Percentiles rank a stretch among this genome's conserved stretches.
Evolutionary conservation across 2,797 vertebrate genomes (phyloP).

Genomic region (Allobates femoralis): DNA sequence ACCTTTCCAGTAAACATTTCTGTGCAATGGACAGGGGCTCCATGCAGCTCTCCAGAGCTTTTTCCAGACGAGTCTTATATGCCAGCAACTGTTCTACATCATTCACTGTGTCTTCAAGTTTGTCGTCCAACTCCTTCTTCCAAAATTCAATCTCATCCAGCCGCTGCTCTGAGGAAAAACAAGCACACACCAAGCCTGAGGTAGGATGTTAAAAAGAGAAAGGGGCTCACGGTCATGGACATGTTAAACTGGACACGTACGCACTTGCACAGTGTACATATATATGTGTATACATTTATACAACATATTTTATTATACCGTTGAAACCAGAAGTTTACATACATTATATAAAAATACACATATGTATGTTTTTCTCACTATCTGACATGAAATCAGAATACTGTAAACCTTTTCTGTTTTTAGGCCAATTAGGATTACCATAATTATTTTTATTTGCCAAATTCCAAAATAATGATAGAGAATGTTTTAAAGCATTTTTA

Average conservation of each 20-base stretch:
- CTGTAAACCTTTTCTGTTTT: too few species aligned
- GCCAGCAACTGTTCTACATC: slow-evolving; percentile 80
- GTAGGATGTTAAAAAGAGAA: neutral
- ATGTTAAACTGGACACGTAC: neutral
- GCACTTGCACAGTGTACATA: neutral
- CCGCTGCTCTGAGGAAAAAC: slow-evolving; percentile 81
- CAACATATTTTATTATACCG: too few species aligned
- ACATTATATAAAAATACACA: too few species aligned
- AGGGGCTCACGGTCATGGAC: neutral
- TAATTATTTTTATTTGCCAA: too few species aligned
- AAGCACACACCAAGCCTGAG: neutral
- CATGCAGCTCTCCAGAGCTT: slow-evolving; percentile 79
- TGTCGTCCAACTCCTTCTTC: slow-evolving; percentile 85
- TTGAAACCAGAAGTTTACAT: too few species aligned
- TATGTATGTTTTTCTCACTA: too few species aligned
- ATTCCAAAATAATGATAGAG: too few species aligned
- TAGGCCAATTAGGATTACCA: too few species aligned
- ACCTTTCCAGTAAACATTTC: slow-evolving; percentile 87
- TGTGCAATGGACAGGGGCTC: slow-evolving; percentile 79
- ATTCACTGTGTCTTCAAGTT: slow-evolving; percentile 81
- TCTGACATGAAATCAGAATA: too few species aligned
- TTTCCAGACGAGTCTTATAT: slow-evolving; percentile 79
- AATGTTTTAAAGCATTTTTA: too few species aligned
- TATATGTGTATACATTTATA: too few species aligned
- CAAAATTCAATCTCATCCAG: slow-evolving; percentile 85